Percentiles rank a stretch among this genome's conserved stretches.
phyloP scores from a whole-genome alignment of 2,888 invertebrate genomes.

The Beris morrisii region DNA sequence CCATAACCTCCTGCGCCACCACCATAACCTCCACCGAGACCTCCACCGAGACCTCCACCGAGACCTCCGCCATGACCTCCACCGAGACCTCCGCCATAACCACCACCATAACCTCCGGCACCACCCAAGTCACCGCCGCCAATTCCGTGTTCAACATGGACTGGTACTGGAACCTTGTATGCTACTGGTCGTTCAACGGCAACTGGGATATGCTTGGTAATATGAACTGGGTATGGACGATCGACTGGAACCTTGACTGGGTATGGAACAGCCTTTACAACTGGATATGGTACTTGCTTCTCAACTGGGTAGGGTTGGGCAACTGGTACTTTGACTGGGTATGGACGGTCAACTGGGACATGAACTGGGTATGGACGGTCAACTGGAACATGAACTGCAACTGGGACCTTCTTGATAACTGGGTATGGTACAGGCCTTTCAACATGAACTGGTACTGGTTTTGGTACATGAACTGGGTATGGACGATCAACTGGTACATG shows the following conservation, averaged over 20 bases:
- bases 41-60: slow-evolving; percentile 35
- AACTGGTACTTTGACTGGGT: slow-evolving; percentile 71
- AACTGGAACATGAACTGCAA: slow-evolving; percentile 62
- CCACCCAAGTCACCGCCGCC: slow-evolving; percentile 48
- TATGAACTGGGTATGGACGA: slow-evolving; percentile 65
- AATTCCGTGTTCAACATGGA: slow-evolving; percentile 40
- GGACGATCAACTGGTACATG: slow-evolving; percentile 70
- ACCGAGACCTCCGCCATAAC: slow-evolving; percentile 24
- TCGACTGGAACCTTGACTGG: slow-evolving; percentile 66
- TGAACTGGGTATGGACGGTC: slow-evolving; percentile 63
- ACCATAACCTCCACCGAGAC: slow-evolving; percentile 28
- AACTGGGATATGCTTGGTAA: slow-evolving; percentile 64
- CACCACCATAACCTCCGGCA: slow-evolving; percentile 41
- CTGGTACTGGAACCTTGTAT: slow-evolving; percentile 61
- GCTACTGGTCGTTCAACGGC: slow-evolving; percentile 68
- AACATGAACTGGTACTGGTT: slow-evolving; percentile 62
- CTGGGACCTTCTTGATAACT: slow-evolving; percentile 63
- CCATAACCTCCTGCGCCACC: slow-evolving; percentile 44
- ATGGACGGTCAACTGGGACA: slow-evolving; percentile 68
- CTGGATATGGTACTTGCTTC: slow-evolving; percentile 65
- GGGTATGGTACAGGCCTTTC: slow-evolving; percentile 63
- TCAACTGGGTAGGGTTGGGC: slow-evolving; percentile 70
- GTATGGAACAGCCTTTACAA: slow-evolving; percentile 66
- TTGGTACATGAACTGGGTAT: slow-evolving; percentile 66
- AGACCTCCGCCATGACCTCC: slow-evolving; percentile 16